These are phyloP conservation scores for Halcyon badia DNA, from an alignment of 2,797 vertebrate species.

Conservation along the genomic window DNA sequence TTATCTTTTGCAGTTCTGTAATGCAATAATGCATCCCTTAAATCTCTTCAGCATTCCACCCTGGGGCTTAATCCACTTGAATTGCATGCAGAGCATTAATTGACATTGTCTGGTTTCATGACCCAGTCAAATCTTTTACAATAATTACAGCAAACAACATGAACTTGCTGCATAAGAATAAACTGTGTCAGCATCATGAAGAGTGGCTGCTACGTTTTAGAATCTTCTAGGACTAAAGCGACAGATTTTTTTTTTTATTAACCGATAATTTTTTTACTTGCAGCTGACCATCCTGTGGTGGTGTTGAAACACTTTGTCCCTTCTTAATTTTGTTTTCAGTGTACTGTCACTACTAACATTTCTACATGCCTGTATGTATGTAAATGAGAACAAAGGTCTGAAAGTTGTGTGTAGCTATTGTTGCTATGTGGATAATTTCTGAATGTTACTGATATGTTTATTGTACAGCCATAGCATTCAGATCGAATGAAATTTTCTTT, in stretches of 20 bases:
- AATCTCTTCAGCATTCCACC: neutral
- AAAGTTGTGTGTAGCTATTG: neutral
- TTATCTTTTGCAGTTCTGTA: neutral
- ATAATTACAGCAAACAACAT: conserved; percentile 3
- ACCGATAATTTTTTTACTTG: neutral
- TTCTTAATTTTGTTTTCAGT: neutral
- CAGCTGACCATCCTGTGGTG: neutral
- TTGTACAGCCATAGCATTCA: neutral
- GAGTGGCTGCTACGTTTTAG: neutral
- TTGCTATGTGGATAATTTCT: neutral
- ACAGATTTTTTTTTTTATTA: neutral
- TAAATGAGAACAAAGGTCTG: neutral
- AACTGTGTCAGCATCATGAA: neutral
- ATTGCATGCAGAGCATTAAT: conserved; percentile 2
- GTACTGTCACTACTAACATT: neutral
- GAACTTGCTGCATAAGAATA: neutral
- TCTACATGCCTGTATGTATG: neutral
- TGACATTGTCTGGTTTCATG: conserved; percentile 21
- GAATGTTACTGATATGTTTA: neutral
- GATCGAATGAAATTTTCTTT: neutral
- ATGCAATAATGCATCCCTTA: conserved; percentile 1
- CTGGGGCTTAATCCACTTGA: conserved; percentile 16
- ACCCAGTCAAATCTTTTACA: conserved; percentile 8
- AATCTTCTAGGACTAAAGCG: neutral
- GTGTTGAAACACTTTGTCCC: neutral